Percentiles rank a stretch among this genome's conserved stretches.
phyloP scores from a whole-genome alignment of 1,140 invertebrate species.

The Calliphora vicina region DNA sequence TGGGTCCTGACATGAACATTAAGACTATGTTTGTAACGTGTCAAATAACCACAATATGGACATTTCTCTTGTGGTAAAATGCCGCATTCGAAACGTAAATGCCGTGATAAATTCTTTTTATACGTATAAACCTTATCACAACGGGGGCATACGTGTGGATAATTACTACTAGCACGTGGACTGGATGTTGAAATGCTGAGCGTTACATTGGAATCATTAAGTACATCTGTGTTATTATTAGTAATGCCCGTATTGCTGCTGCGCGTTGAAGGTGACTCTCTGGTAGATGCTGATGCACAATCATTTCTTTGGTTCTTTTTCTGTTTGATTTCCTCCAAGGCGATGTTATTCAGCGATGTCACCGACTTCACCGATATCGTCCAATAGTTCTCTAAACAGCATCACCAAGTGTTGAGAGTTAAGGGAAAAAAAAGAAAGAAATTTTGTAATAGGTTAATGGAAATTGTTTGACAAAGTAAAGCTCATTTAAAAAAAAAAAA shows the following conservation, averaged over 20 bases:
- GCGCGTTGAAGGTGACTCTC: not conserved
- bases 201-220: not conserved
- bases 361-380: constrained; percentile 55
- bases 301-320: constrained; percentile 25
- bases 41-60: constrained; percentile 67
- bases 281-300: constrained; percentile 29
- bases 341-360: constrained; percentile 56
- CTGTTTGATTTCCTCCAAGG: constrained; percentile 36
- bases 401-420: too few species aligned
- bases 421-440: constrained; percentile 29
- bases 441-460: not conserved
- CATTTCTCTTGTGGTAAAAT: constrained; percentile 69
- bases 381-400: constrained; percentile 52
- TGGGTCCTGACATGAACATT: constrained; percentile 64
- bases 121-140: constrained; percentile 71
- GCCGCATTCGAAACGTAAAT: constrained; percentile 68
- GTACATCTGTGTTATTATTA: not conserved
- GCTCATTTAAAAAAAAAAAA: not conserved
- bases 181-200: not conserved
- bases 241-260: not conserved
- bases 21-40: constrained; percentile 68
- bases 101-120: constrained; percentile 67
- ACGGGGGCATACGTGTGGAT: constrained; percentile 63
- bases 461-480: not conserved
- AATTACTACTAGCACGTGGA: not conserved